A percentile compares a stretch with the other conserved stretches of the same genome.
Evolutionary conservation across 1,140 invertebrate genomes (phyloP).

Genomic region (Trachymyrmex cornetzi): DNA sequence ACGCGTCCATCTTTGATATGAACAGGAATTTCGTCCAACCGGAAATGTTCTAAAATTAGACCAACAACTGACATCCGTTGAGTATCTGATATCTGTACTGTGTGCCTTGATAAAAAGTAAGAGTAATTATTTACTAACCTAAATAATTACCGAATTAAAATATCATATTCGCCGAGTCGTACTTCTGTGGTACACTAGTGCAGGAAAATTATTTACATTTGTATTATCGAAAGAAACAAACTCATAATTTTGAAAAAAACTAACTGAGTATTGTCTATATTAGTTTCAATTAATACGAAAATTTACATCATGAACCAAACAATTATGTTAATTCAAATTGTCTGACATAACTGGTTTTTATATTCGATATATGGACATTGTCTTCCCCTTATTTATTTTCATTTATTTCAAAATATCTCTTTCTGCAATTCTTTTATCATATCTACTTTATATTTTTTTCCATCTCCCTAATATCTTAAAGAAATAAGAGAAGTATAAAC

Average conservation of each 20-base stretch:
- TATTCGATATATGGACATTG: neutral
- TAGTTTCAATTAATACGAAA: neutral
- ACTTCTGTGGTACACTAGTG: conserved; percentile 28
- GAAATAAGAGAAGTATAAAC: neutral
- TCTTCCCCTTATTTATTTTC: neutral
- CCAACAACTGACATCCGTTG: conserved; percentile 15
- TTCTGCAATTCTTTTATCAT: neutral
- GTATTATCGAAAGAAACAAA: neutral
- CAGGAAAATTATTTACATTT: conserved; percentile 7
- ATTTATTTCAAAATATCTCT: neutral
- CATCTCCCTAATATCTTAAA: neutral
- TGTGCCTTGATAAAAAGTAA: conserved; percentile 54
- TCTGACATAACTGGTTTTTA: neutral
- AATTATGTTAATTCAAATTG: conserved; percentile 13
- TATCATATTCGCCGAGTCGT: neutral
- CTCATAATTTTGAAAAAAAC: neutral
- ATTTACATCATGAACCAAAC: neutral
- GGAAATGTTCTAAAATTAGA: conserved; percentile 11
- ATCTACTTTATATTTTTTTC: neutral
- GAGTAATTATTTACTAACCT: neutral
- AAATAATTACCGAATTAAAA: conserved; percentile 40
- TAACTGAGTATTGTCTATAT: neutral
- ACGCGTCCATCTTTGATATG: neutral
- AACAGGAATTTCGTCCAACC: conserved; percentile 16
- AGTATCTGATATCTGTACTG: conserved; percentile 42